These are phyloP conservation scores for Zootermopsis nevadensis DNA, from an alignment of 2,888 invertebrate species.

Conservation along the genomic window DNA sequence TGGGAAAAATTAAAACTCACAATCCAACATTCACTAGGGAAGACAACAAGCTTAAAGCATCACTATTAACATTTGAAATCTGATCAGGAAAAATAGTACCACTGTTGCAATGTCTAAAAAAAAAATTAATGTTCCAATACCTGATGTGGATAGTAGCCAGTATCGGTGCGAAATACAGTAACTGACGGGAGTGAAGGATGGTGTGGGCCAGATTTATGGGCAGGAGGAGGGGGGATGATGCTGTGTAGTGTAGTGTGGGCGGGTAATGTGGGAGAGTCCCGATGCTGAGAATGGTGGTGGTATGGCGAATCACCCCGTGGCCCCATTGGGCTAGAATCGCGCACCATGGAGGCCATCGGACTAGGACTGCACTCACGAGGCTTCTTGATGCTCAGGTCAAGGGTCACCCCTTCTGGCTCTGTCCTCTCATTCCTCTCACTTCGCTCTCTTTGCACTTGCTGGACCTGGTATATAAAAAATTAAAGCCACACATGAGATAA, in stretches of 20 bases:
- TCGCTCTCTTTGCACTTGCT: constrained; percentile 54
- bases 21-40: too few relatives aligned
- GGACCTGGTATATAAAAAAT: constrained; percentile 51
- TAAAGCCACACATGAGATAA: neutral
- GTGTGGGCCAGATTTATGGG: constrained; percentile 42
- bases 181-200: constrained; percentile 50
- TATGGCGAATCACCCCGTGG: constrained; percentile 44
- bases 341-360: constrained; percentile 42
- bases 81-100: neutral
- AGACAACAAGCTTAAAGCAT: too few relatives aligned
- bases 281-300: constrained; percentile 43
- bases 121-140: constrained; percentile 4
- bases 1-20: too few relatives aligned
- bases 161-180: constrained; percentile 54
- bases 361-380: constrained; percentile 62
- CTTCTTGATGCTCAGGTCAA: constrained; percentile 83
- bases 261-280: constrained; percentile 48
- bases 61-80: too few relatives aligned
- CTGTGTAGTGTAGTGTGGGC: constrained; percentile 47
- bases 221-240: constrained; percentile 46
- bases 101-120: neutral
- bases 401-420: constrained; percentile 68
- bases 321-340: constrained; percentile 48
- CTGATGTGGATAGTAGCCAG: constrained; percentile 45
- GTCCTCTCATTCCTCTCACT: constrained; percentile 44